A percentile compares a stretch with the other conserved stretches of the same genome.
Evolutionary conservation across 2,888 invertebrate genomes (phyloP).

Genomic region (Linnaemya vulpina): DNA sequence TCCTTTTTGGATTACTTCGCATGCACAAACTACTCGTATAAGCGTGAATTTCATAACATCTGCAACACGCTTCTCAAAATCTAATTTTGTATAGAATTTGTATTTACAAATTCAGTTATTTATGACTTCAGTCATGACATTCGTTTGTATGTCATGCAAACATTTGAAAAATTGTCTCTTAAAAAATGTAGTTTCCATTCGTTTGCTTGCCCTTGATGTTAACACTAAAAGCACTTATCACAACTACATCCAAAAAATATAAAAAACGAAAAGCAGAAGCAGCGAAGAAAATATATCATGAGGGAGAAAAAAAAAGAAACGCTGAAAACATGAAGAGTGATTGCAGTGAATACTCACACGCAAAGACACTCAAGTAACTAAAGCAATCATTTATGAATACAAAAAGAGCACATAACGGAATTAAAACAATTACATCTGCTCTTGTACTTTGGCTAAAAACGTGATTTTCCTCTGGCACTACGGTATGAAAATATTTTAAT

Average conservation of each 20-base stretch:
- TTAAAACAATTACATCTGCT: constrained; percentile 69
- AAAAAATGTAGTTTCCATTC: constrained; percentile 9
- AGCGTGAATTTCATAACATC: no score
- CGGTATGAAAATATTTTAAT: constrained; percentile 64
- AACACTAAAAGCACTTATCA: constrained; percentile 31
- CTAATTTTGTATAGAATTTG: no score
- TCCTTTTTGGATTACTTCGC: not conserved
- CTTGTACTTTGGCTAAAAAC: constrained; percentile 52
- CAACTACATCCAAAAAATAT: not conserved
- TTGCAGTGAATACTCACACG: constrained; percentile 13
- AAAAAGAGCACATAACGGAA: constrained; percentile 57
- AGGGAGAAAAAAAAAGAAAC: constrained; percentile 4
- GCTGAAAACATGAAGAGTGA: constrained; percentile 18
- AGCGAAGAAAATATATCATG: not conserved
- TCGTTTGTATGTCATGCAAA: not conserved
- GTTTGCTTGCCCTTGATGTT: constrained; percentile 54
- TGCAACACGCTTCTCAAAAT: no score
- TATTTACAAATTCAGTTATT: not conserved
- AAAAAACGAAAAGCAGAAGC: not conserved
- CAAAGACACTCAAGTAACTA: not conserved
- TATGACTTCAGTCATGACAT: constrained; percentile 30
- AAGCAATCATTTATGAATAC: not conserved
- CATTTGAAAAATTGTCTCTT: not conserved
- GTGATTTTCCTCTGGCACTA: constrained; percentile 48
- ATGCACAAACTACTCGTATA: no score